A percentile compares a stretch with the other conserved stretches of the same genome.
These are phyloP conservation scores for Thunnus thynnus DNA, from an alignment of 2,113 vertebrate species.

Conservation along the genomic window DNA sequence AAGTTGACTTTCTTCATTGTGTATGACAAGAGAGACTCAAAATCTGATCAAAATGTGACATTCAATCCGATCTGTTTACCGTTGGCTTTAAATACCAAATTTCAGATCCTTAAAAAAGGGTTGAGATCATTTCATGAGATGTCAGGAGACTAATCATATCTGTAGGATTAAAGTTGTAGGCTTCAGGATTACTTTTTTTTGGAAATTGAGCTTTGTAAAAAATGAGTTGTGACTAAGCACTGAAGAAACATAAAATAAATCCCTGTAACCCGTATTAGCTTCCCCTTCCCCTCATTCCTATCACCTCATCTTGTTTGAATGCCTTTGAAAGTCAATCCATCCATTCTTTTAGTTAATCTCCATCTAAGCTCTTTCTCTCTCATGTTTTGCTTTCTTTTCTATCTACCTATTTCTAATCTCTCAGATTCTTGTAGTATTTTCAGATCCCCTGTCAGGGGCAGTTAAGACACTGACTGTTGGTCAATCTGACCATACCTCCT, in stretches of 20 bases:
- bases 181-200: conserved; percentile 56
- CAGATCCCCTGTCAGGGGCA: not conserved
- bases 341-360: conserved; percentile 42
- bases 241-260: conserved; percentile 46
- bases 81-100: conserved; percentile 52
- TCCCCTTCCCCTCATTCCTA: conserved; percentile 34
- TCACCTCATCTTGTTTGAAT: conserved; percentile 43
- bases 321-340: conserved; percentile 57
- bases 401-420: conserved; percentile 10
- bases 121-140: conserved; percentile 48
- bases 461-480: not conserved
- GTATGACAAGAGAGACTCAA: conserved; percentile 29
- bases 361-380: conserved; percentile 30
- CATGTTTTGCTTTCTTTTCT: conserved; percentile 4
- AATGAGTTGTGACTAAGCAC: conserved; percentile 36
- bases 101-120: conserved; percentile 41
- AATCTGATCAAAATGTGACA: conserved; percentile 47
- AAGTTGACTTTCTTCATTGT: conserved; percentile 16
- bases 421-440: not conserved
- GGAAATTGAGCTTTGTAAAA: conserved; percentile 51
- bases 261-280: conserved; percentile 28
- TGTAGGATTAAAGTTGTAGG: conserved; percentile 63
- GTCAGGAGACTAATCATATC: conserved; percentile 58
- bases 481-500: not conserved
- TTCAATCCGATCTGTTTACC: conserved; percentile 56